Base-by-base conservation (phyloP, 2,797 vertebrate genomes). In the Chaunax sp. region DNA sequence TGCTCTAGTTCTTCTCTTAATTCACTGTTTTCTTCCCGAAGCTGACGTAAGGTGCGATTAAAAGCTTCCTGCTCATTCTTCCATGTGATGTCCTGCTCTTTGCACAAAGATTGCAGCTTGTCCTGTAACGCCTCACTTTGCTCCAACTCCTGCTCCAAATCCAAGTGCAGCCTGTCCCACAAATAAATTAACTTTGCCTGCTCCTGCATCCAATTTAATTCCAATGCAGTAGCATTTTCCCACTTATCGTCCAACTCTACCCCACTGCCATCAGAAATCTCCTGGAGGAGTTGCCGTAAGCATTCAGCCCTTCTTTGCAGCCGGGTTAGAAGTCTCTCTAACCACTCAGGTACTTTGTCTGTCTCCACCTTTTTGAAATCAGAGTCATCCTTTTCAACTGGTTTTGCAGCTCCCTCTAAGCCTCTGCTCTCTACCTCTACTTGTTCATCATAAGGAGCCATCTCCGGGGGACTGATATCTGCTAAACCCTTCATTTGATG, bases 151-250 rank as follows among this genome's bases (percentile, higher is more conserved):
- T 88, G 92, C 47, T 96, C 93, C 3, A 93, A 89, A 78, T 95
- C 93, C 11, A 93, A 67, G 2, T 82, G 87, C 22, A 96, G 80
- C 73, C 92, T 94, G 77, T 94, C 94, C 12, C 92, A 92, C 0
- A 96, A 65, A 0, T 97, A 98, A 65, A 95, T 95, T 55, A 96
- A 78, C 81, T 94, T 96, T 41, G 93, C 95, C 81, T 96, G 95
- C 68, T 95, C 87, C 10, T 95, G 89, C 4, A 95, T 92, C 33
- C 91, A 93, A 26, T 86, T 73, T 0, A 92, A 78, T 57, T 93
- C 92, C 0, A 60, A 78, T 26, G 81, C 77, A 6, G 92, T 86
- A 76, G 91, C 63, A 33, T 86, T 88, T 0, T 81, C 81, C 25
- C 61, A 65, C 1, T 76, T 84, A 22, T 78, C 74, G 25, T 89